These are phyloP conservation scores for Uropsilus gracilis DNA, from an alignment of 2,113 vertebrate species.

Conservation along the genomic window DNA sequence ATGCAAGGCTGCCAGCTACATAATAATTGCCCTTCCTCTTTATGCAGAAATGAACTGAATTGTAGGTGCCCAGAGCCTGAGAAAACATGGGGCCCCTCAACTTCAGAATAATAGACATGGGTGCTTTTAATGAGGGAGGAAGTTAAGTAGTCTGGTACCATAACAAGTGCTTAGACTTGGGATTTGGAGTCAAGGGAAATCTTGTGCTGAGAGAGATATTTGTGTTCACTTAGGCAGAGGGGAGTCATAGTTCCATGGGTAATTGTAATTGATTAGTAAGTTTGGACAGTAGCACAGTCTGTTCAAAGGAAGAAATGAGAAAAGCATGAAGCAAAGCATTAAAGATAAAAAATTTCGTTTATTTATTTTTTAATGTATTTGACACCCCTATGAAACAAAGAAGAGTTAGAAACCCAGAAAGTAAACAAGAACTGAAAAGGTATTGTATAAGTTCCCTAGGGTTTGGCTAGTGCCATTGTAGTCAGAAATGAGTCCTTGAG, in stretches of 20 bases:
- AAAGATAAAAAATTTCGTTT: too few species aligned
- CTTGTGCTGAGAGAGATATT: not conserved
- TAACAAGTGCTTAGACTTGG: not conserved
- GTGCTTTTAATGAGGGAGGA: not conserved
- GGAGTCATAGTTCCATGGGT: accelerated
- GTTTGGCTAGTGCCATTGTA: not conserved
- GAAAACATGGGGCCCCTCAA: not conserved
- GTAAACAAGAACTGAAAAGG: not conserved
- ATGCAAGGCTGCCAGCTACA: not conserved
- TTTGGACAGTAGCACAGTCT: too few species aligned
- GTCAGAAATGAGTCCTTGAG: not conserved
- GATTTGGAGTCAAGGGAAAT: not conserved
- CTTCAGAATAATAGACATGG: not conserved
- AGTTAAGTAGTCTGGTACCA: not conserved
- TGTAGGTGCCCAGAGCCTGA: not conserved
- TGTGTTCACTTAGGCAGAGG: not conserved
- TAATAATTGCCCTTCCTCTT: too few species aligned
- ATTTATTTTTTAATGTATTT: too few species aligned
- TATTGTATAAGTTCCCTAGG: not conserved
- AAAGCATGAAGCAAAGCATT: too few species aligned
- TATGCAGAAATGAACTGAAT: not conserved
- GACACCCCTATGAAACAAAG: not conserved
- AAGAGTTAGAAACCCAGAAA: not conserved
- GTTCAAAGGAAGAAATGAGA: too few species aligned
- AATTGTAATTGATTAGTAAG: too few species aligned